Percentiles rank a stretch among this genome's conserved stretches.
Conservation (phyloP, 2,797 vertebrate genomes). For the Acipenser oxyrinchus region DNA sequence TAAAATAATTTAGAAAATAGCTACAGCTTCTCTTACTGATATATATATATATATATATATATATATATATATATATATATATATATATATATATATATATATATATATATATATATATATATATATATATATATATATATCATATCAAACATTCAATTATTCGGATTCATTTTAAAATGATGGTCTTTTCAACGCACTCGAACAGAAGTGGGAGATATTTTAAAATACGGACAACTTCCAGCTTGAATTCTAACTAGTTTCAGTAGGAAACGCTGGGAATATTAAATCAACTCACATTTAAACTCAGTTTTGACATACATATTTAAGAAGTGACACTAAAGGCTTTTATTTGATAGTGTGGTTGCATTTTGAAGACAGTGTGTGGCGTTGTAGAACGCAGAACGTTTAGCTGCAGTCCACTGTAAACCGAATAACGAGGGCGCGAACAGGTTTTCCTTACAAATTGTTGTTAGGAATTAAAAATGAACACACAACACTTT, state of each 20-base stretch:
- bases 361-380: slow-evolving; percentile 62
- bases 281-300: background rate
- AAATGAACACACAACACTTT: too few species aligned
- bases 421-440: background rate
- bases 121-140: too few species aligned
- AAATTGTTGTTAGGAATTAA: too few species aligned
- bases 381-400: slow-evolving; percentile 80
- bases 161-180: too few species aligned
- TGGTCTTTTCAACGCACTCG: too few species aligned
- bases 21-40: background rate
- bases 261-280: background rate
- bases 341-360: slow-evolving; percentile 27
- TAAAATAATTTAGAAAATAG: slow-evolving; percentile 9
- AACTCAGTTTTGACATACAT: background rate
- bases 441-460: too few species aligned
- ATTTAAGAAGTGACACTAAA: background rate
- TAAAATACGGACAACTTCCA: too few species aligned
- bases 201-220: too few species aligned
- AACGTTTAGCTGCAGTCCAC: slow-evolving; percentile 30
- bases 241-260: background rate
- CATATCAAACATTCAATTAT: too few species aligned
- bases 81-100: too few species aligned
- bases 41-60: background rate
- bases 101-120: too few species aligned
- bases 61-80: background rate